Evolutionary conservation across 2,797 vertebrate species (phyloP).

Genomic region (Melanotaenia pygmaea): DNA sequence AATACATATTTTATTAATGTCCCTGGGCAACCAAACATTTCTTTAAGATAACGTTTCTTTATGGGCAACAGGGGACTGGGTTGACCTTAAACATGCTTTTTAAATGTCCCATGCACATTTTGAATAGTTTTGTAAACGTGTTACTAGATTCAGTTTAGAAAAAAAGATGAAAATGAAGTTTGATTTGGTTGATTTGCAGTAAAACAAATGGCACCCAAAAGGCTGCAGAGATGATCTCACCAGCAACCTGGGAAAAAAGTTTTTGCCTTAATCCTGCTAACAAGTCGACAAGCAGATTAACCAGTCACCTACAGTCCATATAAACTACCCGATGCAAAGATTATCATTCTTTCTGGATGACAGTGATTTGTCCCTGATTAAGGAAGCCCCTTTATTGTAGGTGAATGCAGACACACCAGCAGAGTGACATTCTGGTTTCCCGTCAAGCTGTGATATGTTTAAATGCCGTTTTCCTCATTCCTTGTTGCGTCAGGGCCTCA

Average conservation of each 20-base stretch:
- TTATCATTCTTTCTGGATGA: background rate
- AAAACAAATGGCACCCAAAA: too few relatives aligned
- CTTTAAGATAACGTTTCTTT: too few relatives aligned
- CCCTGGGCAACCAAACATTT: too few relatives aligned
- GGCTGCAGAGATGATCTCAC: too few relatives aligned
- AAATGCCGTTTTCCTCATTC: conserved; percentile 26
- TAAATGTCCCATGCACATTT: too few relatives aligned
- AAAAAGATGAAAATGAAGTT: too few relatives aligned
- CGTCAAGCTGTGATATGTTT: conserved; percentile 1
- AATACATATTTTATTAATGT: too few relatives aligned
- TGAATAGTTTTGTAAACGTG: too few relatives aligned
- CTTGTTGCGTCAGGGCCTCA: conserved; percentile 11
- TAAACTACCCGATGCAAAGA: background rate
- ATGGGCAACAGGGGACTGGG: too few relatives aligned
- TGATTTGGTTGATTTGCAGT: too few relatives aligned
- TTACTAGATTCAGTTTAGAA: too few relatives aligned
- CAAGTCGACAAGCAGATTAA: background rate
- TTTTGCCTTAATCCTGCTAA: background rate
- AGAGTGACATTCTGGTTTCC: conserved; percentile 31
- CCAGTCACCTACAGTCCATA: background rate
- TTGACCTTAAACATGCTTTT: too few relatives aligned
- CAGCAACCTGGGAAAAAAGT: background rate
- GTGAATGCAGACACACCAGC: conserved; percentile 33
- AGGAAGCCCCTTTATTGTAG: background rate
- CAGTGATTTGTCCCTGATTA: background rate